Conservation (phyloP, 2,797 vertebrate species). For the Takifugu ocellatus region DNA sequence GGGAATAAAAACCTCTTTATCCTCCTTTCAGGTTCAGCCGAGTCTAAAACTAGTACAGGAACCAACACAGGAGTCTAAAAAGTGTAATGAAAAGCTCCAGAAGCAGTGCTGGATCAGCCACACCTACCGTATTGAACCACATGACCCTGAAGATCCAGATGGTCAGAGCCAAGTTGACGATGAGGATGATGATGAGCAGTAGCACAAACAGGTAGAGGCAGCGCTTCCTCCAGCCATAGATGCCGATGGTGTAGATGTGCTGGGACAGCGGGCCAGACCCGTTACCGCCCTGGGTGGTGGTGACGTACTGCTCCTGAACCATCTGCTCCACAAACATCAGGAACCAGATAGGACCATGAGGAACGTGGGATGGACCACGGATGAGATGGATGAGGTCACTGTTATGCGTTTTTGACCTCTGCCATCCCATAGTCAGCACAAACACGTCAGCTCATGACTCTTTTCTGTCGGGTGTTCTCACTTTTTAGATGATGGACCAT, state of each 20-base stretch:
- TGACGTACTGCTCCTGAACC: constrained; percentile 89
- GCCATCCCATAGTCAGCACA: no score
- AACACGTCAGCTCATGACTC: neutral
- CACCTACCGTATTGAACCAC: constrained; percentile 92
- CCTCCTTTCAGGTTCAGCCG: no score
- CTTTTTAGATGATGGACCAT: no score
- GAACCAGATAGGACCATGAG: neutral
- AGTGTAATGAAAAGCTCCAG: neutral
- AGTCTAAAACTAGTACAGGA: no score
- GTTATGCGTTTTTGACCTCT: neutral
- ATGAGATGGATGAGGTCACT: neutral
- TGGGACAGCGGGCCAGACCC: constrained; percentile 68
- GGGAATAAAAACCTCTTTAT: no score
- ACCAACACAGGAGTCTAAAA: no score
- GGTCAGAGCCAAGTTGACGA: constrained; percentile 91
- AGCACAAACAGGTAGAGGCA: constrained; percentile 94
- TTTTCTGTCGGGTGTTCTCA: no score
- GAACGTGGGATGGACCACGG: neutral
- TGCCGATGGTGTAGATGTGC: constrained; percentile 87
- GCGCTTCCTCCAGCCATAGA: constrained; percentile 97
- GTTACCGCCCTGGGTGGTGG: constrained; percentile 79
- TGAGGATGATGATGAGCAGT: constrained; percentile 85
- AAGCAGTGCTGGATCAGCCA: constrained; percentile 7
- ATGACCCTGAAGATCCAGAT: constrained; percentile 96
- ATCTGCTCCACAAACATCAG: constrained; percentile 73